phyloP scores from a whole-genome alignment of 2,113 vertebrate species.

The Apteryx owenii region DNA sequence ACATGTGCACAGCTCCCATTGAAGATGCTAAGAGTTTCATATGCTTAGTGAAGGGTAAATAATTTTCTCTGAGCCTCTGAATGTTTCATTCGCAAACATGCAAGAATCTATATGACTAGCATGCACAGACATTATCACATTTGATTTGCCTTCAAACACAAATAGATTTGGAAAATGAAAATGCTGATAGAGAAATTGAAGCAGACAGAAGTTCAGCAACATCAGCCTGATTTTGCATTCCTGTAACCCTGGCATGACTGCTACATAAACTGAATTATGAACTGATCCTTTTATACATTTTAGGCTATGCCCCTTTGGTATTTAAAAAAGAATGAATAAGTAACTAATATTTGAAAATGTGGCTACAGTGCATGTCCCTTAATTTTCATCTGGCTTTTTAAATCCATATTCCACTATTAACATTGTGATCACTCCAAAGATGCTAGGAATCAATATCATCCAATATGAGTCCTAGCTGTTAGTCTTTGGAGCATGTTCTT shows the following conservation, averaged over 20 bases:
- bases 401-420: not conserved
- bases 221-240: not conserved
- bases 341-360: constrained; percentile 14
- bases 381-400: constrained; percentile 9
- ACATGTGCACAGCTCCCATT: not conserved
- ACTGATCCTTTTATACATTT: not conserved
- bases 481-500: not conserved
- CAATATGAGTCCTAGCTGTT: not conserved
- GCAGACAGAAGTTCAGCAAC: not conserved
- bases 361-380: not conserved
- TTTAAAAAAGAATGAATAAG: constrained; percentile 29
- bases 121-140: not conserved
- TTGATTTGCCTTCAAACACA: not conserved
- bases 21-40: not conserved
- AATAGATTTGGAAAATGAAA: not conserved
- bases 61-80: not conserved
- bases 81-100: not conserved
- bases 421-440: not conserved
- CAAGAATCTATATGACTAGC: not conserved
- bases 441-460: not conserved
- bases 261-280: not conserved
- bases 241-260: not conserved
- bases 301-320: not conserved
- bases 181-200: not conserved
- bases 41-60: not conserved